phyloP scores from a whole-genome alignment of 1,140 invertebrate species.

The fruit fly (Drosophila melanogaster) region DNA sequence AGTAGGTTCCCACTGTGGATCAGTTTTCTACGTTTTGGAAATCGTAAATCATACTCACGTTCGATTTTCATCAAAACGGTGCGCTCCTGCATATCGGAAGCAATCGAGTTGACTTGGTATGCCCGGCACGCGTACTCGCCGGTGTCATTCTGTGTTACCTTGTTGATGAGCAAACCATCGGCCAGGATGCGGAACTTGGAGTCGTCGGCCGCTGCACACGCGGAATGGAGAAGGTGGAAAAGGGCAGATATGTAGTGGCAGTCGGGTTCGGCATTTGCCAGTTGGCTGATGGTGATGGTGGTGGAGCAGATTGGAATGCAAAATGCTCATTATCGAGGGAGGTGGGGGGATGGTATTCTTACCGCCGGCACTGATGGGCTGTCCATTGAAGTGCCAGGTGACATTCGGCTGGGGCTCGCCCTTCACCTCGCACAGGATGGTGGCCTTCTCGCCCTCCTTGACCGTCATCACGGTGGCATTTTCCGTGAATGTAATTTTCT shows the following conservation, averaged over 20 bases:
- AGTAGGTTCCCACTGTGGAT: constrained; percentile 25
- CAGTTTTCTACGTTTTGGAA: constrained; percentile 25
- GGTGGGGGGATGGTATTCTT: constrained; percentile 19
- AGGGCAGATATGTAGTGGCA: constrained; percentile 10
- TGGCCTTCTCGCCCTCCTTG: constrained; percentile 84
- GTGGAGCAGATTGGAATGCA: constrained; percentile 27
- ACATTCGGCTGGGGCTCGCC: constrained; percentile 86
- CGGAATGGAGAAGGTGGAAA: constrained; percentile 2
- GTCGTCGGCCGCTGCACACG: constrained; percentile 59
- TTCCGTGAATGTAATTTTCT: constrained; percentile 85
- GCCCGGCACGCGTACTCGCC: constrained; percentile 86
- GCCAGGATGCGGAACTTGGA: constrained; percentile 83
- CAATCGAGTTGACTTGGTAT: constrained; percentile 85
- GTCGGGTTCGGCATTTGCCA: not conserved
- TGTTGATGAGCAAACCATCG: constrained; percentile 85
- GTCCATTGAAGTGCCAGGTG: constrained; percentile 85
- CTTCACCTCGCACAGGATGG: constrained; percentile 85
- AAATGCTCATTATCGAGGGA: constrained; percentile 59
- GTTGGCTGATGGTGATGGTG: no score
- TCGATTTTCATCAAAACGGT: constrained; percentile 86
- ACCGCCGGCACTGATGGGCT: constrained; percentile 74
- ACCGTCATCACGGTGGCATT: constrained; percentile 84
- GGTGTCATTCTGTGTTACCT: constrained; percentile 85
- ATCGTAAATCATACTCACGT: constrained; percentile 85
- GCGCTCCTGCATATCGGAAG: constrained; percentile 85